phyloP scores from a whole-genome alignment of 2,888 invertebrate species.

The Cybosia mesomella region DNA sequence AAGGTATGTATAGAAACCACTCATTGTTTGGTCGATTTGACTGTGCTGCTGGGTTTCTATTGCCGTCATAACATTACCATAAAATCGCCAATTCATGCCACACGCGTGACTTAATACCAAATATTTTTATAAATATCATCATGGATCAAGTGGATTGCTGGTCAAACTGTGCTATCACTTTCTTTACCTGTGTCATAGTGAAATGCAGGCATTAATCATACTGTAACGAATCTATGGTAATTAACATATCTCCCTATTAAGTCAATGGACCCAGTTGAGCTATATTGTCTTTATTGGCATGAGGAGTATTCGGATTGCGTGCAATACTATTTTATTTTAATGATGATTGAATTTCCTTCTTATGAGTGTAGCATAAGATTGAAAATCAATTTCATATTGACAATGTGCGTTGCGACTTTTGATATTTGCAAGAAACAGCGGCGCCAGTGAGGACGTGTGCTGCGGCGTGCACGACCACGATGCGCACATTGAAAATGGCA shows the following conservation, averaged over 20 bases:
- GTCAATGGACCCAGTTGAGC: conserved; percentile 52
- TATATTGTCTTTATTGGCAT: conserved; percentile 62
- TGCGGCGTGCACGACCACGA: conserved; percentile 70
- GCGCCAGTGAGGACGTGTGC: conserved; percentile 75
- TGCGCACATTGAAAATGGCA: conserved; percentile 80
- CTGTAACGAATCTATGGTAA: conserved; percentile 60
- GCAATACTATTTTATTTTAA: conserved; percentile 37
- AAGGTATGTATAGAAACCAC: conserved; percentile 63
- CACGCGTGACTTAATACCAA: conserved; percentile 75
- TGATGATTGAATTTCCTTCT: conserved; percentile 23
- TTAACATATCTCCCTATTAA: conserved; percentile 62
- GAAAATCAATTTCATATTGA: conserved; percentile 27
- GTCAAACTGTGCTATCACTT: conserved; percentile 61
- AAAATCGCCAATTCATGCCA: conserved; percentile 71
- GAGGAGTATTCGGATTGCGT: conserved; percentile 54
- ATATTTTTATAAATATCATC: conserved; percentile 71
- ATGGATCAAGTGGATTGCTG: conserved; percentile 64
- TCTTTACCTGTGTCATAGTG: conserved; percentile 58
- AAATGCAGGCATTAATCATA: conserved; percentile 60
- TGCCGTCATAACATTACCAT: conserved; percentile 74
- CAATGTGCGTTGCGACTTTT: conserved; percentile 46
- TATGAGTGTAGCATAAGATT: conserved; percentile 37
- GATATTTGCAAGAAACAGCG: conserved; percentile 40
- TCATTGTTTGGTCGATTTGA: conserved; percentile 69
- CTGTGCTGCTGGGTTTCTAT: conserved; percentile 61